phyloP scores from a whole-genome alignment of 2,797 vertebrate species.

The Etheostoma nigrum region DNA sequence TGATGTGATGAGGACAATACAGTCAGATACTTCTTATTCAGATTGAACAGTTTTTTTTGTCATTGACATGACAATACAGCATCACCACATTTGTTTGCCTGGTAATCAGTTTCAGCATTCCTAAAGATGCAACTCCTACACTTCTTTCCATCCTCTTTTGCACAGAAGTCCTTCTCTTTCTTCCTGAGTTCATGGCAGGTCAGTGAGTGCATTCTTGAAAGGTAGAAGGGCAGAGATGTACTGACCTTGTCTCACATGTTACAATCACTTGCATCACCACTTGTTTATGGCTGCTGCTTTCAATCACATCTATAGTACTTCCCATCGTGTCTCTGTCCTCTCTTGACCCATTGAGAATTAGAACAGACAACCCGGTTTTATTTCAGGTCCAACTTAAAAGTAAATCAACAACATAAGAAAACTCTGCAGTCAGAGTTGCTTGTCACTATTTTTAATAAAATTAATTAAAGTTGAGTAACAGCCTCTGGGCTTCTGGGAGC shows the following conservation, averaged over 20 bases:
- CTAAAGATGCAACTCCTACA: conserved; percentile 4
- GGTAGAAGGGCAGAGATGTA: background rate
- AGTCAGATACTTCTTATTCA: conserved; percentile 9
- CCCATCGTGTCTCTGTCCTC: conserved; percentile 10
- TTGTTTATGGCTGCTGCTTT: conserved; percentile 31
- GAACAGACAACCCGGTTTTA: conserved; percentile 9
- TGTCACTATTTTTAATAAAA: conserved; percentile 49
- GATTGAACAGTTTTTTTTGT: conserved; percentile 9
- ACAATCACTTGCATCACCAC: background rate
- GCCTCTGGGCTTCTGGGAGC: conserved; percentile 40
- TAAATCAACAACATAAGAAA: conserved; percentile 8
- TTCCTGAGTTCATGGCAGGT: conserved; percentile 46
- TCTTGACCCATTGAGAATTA: background rate
- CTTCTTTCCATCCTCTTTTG: conserved; percentile 22
- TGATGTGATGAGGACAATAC: background rate
- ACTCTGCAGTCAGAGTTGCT: conserved; percentile 16
- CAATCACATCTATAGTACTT: background rate
- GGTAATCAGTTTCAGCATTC: conserved; percentile 2
- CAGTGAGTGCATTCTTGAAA: conserved; percentile 36
- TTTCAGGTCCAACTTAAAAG: background rate
- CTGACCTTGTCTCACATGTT: conserved; percentile 29
- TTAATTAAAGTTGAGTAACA: conserved; percentile 46
- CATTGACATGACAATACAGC: conserved; percentile 25
- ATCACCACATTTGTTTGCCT: conserved; percentile 19
- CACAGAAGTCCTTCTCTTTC: conserved; percentile 29